Evolutionary conservation across 2,113 vertebrate species (phyloP).

Genomic region (Aldabrachelys gigantea): DNA sequence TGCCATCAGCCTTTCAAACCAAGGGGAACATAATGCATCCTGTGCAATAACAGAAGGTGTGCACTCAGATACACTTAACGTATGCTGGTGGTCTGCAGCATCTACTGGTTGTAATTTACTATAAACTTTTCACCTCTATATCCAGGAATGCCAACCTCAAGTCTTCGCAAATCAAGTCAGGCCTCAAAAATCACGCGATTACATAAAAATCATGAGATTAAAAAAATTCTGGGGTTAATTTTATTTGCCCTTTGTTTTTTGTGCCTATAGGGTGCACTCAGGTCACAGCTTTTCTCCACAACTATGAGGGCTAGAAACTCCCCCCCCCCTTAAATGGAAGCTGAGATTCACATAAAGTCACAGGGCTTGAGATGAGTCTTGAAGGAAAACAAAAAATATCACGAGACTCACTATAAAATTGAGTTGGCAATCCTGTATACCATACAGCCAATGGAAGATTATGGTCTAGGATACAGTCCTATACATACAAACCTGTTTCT

Average conservation of each 20-base stretch:
- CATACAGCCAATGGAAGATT: background rate
- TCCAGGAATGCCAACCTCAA: background rate
- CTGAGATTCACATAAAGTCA: background rate
- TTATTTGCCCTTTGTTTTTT: accelerated
- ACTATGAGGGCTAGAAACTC: background rate
- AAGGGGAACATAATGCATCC: background rate
- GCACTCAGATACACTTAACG: background rate
- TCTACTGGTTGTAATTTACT: background rate
- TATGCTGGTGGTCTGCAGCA: accelerated
- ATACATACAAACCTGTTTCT: background rate
- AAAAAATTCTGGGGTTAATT: background rate
- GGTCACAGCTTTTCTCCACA: background rate
- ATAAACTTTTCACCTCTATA: background rate
- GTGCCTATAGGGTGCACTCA: background rate
- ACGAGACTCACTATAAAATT: background rate
- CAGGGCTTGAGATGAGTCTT: background rate
- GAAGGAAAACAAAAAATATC: background rate
- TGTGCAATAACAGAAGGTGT: background rate
- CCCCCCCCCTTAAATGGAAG: background rate
- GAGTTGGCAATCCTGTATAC: background rate
- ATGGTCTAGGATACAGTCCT: background rate
- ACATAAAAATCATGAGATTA: background rate
- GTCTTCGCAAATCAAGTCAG: background rate
- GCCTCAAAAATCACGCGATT: background rate
- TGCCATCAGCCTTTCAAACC: background rate